These are phyloP conservation scores for Chelonus formosanus DNA, from an alignment of 2,888 invertebrate species.

Conservation along the genomic window DNA sequence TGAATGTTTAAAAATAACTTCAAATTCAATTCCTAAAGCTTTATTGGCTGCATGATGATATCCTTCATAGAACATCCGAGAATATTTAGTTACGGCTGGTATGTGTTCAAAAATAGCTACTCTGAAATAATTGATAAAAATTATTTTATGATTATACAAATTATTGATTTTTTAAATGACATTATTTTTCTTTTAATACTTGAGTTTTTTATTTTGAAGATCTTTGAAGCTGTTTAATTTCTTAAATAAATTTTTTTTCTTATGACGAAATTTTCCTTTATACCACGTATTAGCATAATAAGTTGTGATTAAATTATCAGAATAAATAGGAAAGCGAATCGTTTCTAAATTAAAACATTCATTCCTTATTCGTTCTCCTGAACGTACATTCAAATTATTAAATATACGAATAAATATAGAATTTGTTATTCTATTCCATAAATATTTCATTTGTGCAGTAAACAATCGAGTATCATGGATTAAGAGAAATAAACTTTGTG, in stretches of 20 bases:
- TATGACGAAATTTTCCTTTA: constrained; percentile 70
- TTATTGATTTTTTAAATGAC: too few relatives aligned
- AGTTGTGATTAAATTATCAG: constrained; percentile 69
- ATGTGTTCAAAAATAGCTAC: constrained; percentile 75
- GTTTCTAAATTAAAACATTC: constrained; percentile 78
- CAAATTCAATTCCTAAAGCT: constrained; percentile 73
- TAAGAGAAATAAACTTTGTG: constrained; percentile 76
- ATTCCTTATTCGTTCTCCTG: constrained; percentile 40
- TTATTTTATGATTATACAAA: constrained; percentile 43
- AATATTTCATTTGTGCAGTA: constrained; percentile 71
- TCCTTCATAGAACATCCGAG: not conserved
- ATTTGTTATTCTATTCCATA: constrained; percentile 82
- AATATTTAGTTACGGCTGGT: constrained; percentile 70
- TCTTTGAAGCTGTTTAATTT: constrained; percentile 53
- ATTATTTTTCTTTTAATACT: constrained; percentile 42
- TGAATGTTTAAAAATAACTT: constrained; percentile 65
- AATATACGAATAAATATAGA: constrained; percentile 76
- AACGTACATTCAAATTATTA: constrained; percentile 47
- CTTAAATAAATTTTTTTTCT: constrained; percentile 59
- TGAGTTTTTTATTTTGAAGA: constrained; percentile 56
- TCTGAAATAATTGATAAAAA: constrained; percentile 66
- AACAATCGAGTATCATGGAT: constrained; percentile 77
- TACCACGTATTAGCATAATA: constrained; percentile 76
- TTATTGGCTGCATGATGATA: constrained; percentile 32
- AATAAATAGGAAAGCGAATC: constrained; percentile 76